phyloP scores from a whole-genome alignment of 53 echinoderm and acorn worm genomes.

The Crossaster papposus region DNA sequence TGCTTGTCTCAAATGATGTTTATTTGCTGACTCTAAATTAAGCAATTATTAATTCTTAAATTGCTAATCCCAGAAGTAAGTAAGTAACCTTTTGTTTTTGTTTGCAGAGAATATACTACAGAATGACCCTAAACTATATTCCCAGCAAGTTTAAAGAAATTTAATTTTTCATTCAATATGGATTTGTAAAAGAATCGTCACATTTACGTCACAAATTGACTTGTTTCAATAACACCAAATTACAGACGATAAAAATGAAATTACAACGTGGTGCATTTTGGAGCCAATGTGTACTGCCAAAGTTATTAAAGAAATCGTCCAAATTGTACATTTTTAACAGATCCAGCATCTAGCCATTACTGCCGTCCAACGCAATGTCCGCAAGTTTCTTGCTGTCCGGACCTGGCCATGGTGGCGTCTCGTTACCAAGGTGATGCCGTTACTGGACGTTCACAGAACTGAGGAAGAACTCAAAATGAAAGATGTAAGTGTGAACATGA shows the following conservation, averaged over 20 bases:
- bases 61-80: not conserved
- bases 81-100: no score
- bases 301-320: not conserved
- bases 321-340: conserved; percentile 30
- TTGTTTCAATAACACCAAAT: no score
- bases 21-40: not conserved
- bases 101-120: no score
- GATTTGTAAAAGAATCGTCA: no score
- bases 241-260: no score
- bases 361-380: conserved; percentile 92
- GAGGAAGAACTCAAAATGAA: conserved; percentile 99
- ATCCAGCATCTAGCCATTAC: conserved; percentile 89
- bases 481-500: conserved; percentile 93
- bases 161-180: no score
- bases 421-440: conserved; percentile 90
- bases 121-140: no score
- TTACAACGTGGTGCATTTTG: no score
- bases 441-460: conserved; percentile 93
- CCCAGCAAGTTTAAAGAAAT: no score
- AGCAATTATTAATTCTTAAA: not conserved
- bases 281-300: no score
- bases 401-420: conserved; percentile 99
- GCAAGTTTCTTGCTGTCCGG: conserved; percentile 85
- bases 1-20: no score
- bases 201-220: no score